Conservation (phyloP, 2,113 vertebrate genomes). For the Alouatta palliata region DNA sequence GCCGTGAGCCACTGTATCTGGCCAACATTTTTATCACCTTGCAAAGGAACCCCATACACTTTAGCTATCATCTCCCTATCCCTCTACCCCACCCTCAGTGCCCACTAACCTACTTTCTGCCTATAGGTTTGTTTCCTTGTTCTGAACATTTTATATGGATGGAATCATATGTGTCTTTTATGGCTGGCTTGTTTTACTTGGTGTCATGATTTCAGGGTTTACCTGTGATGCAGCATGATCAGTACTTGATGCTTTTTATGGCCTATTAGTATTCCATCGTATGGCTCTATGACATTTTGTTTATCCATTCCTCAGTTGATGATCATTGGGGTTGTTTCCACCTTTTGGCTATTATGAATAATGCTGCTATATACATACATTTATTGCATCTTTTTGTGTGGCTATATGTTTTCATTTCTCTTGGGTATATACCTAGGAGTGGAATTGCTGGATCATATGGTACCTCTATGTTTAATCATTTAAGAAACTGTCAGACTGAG, state of each 20-base stretch:
- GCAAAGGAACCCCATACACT: background rate
- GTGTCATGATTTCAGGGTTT: background rate
- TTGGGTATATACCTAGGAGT: background rate
- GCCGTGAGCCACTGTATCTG: too few relatives aligned
- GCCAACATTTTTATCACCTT: background rate
- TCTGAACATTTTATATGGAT: background rate
- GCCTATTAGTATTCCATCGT: background rate
- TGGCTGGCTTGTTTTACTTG: slow-evolving; percentile 25
- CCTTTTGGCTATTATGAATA: background rate
- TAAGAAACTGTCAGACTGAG: background rate
- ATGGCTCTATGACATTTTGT: background rate
- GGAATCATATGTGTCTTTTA: background rate
- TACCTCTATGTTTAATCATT: slow-evolving; percentile 2
- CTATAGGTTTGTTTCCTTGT: background rate
- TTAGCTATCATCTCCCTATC: background rate
- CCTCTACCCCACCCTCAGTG: background rate
- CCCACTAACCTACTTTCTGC: background rate
- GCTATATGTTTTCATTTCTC: background rate
- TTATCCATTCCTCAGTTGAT: background rate
- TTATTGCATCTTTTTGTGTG: background rate
- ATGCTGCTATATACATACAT: background rate
- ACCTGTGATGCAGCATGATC: background rate
- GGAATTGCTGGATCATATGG: background rate
- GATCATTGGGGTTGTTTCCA: background rate
- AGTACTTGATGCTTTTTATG: background rate